Base-by-base conservation (phyloP, 1,140 invertebrate genomes). In the Eumeta japonica region DNA sequence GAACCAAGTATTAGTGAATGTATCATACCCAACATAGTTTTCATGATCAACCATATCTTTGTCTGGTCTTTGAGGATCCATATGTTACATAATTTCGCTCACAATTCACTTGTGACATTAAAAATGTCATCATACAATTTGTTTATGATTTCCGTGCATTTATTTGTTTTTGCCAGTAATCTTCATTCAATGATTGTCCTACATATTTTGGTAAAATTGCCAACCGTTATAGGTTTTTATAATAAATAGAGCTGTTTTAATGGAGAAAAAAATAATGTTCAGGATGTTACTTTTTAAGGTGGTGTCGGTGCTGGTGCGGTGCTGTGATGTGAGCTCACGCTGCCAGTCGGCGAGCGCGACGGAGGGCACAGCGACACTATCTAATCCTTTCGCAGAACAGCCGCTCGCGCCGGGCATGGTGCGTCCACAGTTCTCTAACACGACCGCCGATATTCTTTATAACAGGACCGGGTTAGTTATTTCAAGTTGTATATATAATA, bases 291-390 rank as follows among this genome's bases (percentile, higher is more conserved):
- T 24, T 7, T 14, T 39, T 2, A 40, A 75, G 72, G 89, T 97
- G 16, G 92, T 97, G 16, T 94, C 91, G 17, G 84, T 89, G 63
- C 66, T 98, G 38, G 84, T 95, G 47, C 83, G 94, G 32, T 96
- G 93, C 60, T 97, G 93, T 76, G 94, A 98, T 79, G 84, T 97
- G 17, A 86, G 85, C 36, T 79, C 81, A 12, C 89, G 86, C 55
- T 87, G 86, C 50, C 85, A 87, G 63, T 87, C 19, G 89, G 85
- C 15, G 80, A 76, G 63, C 64, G 74, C 41, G 43, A 59, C 30
- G 55, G 79, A 53, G 71, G 79, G 78, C 41, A 76, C 74, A 29
- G 56, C 77, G 35, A 80, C 87, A 14, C 62, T 90, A 51, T 81
- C 89, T 15, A 95, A 95, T 81, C 90, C 90, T 1, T 90, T 86